Evolutionary conservation across 64 coral and sea anemone genomes (phyloP).

Genomic region (Actinia tenebrosa): DNA sequence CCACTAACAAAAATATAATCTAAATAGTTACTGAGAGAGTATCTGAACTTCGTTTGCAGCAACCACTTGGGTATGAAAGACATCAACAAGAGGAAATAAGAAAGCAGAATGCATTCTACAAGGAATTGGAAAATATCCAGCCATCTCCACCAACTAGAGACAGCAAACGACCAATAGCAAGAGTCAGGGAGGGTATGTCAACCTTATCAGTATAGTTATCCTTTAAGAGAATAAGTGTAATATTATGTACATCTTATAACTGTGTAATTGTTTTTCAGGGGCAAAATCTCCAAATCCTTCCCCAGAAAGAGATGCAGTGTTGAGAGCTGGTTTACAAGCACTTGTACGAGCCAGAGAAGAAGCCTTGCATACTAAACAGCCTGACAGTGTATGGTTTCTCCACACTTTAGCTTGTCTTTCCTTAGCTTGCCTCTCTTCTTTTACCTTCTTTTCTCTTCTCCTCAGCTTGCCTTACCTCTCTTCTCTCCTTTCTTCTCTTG

Average conservation of each 20-base stretch:
- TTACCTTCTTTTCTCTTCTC: not conserved
- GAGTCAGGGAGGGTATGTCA: not conserved
- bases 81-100: not conserved
- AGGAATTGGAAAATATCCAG: slow-evolving; percentile 11
- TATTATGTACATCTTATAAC: not conserved
- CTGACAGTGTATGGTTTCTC: slow-evolving; percentile 8
- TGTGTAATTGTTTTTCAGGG: not conserved
- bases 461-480: too few relatives aligned
- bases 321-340: slow-evolving; percentile 76
- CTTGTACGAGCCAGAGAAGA: slow-evolving; percentile 69
- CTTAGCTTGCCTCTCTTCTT: not conserved
- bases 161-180: not conserved
- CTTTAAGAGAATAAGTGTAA: not conserved
- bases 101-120: slow-evolving; percentile 35
- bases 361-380: not conserved
- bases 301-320: slow-evolving; percentile 83
- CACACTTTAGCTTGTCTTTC: not conserved
- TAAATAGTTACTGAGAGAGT: not conserved
- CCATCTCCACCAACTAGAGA: slow-evolving; percentile 18
- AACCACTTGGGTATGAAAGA: not conserved
- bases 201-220: not conserved
- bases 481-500: too few relatives aligned
- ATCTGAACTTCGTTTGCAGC: not conserved
- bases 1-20: too few relatives aligned
- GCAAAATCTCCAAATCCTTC: slow-evolving; percentile 58